Evolutionary conservation across 2,797 vertebrate genomes (phyloP).

Genomic region (Brachyalestes nurse): DNA sequence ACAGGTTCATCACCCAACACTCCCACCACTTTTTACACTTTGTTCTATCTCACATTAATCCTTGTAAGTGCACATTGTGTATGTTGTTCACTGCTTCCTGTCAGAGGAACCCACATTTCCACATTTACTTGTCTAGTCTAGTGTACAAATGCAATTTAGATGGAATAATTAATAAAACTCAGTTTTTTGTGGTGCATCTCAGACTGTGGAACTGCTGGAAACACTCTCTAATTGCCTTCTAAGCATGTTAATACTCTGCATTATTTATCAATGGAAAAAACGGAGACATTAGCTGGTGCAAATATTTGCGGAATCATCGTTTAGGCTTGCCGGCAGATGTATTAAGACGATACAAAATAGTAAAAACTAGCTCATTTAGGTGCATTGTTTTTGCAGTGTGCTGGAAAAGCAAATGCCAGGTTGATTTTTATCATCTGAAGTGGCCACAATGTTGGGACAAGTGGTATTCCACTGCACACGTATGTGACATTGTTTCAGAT

Average conservation of each 20-base stretch:
- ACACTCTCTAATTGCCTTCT: slow-evolving; percentile 62
- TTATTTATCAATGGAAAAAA: slow-evolving; percentile 63
- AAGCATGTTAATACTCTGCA: slow-evolving; percentile 63
- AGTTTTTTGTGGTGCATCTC: background rate
- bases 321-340: slow-evolving; percentile 30
- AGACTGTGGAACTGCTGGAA: slow-evolving; percentile 10
- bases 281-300: slow-evolving; percentile 50
- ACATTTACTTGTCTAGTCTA: background rate
- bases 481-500: background rate
- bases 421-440: background rate
- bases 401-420: background rate
- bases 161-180: slow-evolving; percentile 41
- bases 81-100: background rate
- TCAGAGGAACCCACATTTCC: background rate
- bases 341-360: slow-evolving; percentile 18
- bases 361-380: slow-evolving; percentile 20
- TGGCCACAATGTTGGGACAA: background rate
- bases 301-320: slow-evolving; percentile 46
- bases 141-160: slow-evolving; percentile 27
- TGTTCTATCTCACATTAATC: slow-evolving; percentile 24
- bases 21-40: slow-evolving; percentile 29
- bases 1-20: slow-evolving; percentile 40
- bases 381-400: background rate
- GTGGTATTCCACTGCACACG: background rate
- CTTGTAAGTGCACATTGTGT: background rate